These are phyloP conservation scores for Nomada flava DNA, from an alignment of 2,888 invertebrate species.

Conservation along the genomic window DNA sequence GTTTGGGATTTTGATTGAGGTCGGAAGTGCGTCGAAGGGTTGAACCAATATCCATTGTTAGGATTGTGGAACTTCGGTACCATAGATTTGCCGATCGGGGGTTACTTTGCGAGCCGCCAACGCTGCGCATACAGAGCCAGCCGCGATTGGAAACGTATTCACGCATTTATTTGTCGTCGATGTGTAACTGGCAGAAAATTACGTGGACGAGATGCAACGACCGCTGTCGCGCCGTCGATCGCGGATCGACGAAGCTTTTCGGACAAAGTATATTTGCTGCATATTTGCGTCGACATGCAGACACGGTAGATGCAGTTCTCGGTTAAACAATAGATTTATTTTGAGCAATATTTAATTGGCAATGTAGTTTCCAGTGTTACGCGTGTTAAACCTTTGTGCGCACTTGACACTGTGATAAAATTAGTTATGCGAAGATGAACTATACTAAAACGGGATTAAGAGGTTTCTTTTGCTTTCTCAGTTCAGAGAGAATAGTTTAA, in stretches of 20 bases:
- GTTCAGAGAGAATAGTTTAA: too few species aligned
- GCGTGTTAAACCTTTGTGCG: too few species aligned
- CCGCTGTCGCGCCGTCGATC: slow-evolving; percentile 27
- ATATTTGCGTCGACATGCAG: background rate
- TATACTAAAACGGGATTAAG: too few species aligned
- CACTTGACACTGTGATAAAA: too few species aligned
- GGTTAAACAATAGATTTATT: slow-evolving; percentile 9
- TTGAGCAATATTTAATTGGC: slow-evolving; percentile 21
- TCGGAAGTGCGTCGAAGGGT: slow-evolving; percentile 61
- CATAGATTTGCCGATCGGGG: slow-evolving; percentile 45
- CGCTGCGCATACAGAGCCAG: slow-evolving; percentile 2
- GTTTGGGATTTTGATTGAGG: slow-evolving; percentile 63
- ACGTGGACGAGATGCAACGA: slow-evolving; percentile 9
- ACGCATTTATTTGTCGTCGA: slow-evolving; percentile 46
- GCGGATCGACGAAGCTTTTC: slow-evolving; percentile 15
- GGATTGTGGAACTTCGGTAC: slow-evolving; percentile 42
- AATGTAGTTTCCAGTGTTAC: background rate
- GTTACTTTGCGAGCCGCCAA: slow-evolving; percentile 46
- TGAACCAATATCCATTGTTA: slow-evolving; percentile 68
- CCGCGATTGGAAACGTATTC: slow-evolving; percentile 28
- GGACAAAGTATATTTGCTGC: slow-evolving; percentile 21
- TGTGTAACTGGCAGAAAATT: slow-evolving; percentile 30
- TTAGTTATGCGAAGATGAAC: too few species aligned
- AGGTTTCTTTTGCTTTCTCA: too few species aligned
- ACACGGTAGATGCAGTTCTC: background rate